A percentile compares a stretch with the other conserved stretches of the same genome.
Conservation (phyloP, 2,797 vertebrate genomes). For the Rhinogobio ventralis region DNA sequence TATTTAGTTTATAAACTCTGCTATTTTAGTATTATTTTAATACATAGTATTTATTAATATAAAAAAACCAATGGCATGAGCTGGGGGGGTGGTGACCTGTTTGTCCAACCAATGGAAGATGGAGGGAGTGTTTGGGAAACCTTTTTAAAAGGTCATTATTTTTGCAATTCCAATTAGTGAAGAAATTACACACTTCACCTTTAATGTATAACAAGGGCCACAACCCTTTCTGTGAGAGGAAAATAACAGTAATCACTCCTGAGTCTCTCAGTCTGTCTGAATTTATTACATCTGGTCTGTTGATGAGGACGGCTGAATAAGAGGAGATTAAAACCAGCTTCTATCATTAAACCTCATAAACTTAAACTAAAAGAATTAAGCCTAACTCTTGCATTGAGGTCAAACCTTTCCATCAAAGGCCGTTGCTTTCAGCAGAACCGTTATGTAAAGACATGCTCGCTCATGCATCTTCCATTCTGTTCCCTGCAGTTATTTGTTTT, state of each 20-base stretch:
- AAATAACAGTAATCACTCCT: constrained; percentile 30
- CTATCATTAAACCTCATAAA: constrained; percentile 27
- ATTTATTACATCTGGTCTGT: constrained; percentile 41
- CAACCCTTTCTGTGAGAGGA: not conserved
- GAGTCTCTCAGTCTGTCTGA: constrained; percentile 33
- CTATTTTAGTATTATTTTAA: not conserved
- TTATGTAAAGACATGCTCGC: constrained; percentile 63
- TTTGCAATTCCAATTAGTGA: not conserved
- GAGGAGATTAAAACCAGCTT: constrained; percentile 18
- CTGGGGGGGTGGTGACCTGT: not conserved
- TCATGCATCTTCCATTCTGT: constrained; percentile 49
- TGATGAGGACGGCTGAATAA: constrained; percentile 38
- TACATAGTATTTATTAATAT: not conserved
- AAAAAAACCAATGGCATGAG: not conserved
- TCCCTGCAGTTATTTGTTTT: constrained; percentile 59
- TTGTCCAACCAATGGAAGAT: not conserved
- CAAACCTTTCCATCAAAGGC: constrained; percentile 56
- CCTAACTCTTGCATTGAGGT: constrained; percentile 21
- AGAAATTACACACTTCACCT: constrained; percentile 16
- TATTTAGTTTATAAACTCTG: too few species aligned
- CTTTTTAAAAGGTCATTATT: constrained; percentile 10
- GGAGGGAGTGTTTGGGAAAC: not conserved
- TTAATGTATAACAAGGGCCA: constrained; percentile 43
- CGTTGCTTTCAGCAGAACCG: constrained; percentile 55
- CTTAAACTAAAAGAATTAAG: not conserved